These are phyloP conservation scores for Platichthys flesus DNA, from an alignment of 2,113 vertebrate genomes.

Conservation along the genomic window DNA sequence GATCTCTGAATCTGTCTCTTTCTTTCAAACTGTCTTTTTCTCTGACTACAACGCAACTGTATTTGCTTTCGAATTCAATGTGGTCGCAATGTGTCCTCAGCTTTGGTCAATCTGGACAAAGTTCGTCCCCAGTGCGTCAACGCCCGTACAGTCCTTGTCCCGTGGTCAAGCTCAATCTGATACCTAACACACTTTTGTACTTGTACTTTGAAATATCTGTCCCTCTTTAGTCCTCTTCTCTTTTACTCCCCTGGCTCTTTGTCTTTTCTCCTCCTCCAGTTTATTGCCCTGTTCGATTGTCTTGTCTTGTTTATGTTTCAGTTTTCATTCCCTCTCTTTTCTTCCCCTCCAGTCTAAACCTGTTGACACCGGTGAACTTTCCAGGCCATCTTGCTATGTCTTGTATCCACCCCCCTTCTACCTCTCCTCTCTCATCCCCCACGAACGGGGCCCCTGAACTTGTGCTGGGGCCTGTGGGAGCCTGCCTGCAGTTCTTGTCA, in stretches of 20 bases:
- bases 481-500: conserved; percentile 60
- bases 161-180: no score
- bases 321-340: background rate
- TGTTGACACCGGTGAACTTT: conserved; percentile 41
- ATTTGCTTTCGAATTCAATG: no score
- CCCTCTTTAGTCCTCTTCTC: background rate
- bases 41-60: no score
- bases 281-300: background rate
- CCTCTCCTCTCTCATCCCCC: background rate
- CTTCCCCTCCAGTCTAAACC: conserved; percentile 6
- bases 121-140: no score
- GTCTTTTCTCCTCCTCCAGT: background rate
- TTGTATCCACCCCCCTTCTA: conserved; percentile 8
- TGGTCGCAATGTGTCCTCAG: no score
- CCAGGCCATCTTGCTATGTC: conserved; percentile 3
- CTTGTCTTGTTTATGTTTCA: background rate
- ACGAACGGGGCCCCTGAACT: background rate
- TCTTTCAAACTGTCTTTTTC: background rate
- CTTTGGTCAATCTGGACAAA: no score
- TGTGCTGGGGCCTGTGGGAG: conserved; percentile 59
- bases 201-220: no score
- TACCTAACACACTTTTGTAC: no score
- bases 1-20: background rate
- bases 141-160: no score
- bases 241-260: background rate